Evolutionary conservation across 2,797 vertebrate genomes (phyloP).

Genomic region (Hydrocynus forskahlii): DNA sequence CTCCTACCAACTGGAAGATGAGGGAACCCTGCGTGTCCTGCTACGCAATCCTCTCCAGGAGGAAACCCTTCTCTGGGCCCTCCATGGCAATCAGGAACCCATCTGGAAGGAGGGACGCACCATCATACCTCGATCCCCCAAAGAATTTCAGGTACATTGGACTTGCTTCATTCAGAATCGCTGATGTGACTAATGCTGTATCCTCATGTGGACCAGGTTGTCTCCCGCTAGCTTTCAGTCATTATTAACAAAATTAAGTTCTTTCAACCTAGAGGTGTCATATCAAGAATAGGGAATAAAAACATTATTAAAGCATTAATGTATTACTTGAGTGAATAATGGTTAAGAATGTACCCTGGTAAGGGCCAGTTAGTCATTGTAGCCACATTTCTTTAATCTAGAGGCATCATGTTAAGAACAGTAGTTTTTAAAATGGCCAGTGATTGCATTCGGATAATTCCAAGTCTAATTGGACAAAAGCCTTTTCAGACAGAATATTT

Average conservation of each 20-base stretch:
- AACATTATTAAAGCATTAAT: no score
- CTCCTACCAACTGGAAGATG: constrained; percentile 87
- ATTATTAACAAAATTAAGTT: background rate
- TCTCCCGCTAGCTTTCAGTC: background rate
- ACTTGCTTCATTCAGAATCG: background rate
- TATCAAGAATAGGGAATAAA: no score
- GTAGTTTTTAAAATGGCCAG: no score
- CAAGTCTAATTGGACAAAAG: no score
- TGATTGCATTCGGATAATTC: no score
- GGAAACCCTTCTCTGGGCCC: constrained; percentile 88
- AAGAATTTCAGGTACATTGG: constrained; percentile 86
- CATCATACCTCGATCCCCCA: constrained; percentile 89
- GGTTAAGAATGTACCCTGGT: no score
- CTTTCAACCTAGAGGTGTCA: background rate
- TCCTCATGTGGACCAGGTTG: background rate
- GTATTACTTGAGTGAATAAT: no score
- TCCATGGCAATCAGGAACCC: constrained; percentile 86
- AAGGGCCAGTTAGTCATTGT: no score
- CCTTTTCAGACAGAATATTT: no score
- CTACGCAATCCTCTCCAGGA: constrained; percentile 84
- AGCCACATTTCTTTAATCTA: no score
- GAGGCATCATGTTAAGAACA: no score
- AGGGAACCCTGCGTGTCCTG: constrained; percentile 85
- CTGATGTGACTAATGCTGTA: background rate
- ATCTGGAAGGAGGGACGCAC: constrained; percentile 93